Base-by-base conservation (phyloP, 1,140 invertebrate genomes). In the Brachionus rubens region DNA sequence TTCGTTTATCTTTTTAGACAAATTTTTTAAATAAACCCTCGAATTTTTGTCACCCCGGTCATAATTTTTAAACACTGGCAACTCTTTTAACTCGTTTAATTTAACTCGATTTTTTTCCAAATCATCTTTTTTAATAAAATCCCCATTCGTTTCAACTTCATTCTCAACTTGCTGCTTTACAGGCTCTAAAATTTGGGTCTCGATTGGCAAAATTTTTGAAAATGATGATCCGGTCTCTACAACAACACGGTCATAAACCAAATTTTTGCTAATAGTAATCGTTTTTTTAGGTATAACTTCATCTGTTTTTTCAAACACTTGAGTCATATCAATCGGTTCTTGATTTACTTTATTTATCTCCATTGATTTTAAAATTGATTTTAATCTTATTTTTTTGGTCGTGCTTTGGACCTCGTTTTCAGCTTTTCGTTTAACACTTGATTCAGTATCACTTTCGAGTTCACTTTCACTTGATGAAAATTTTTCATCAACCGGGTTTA, bases 11-110 rank as follows among this genome's bases (percentile, higher is more conserved):
- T 88, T 88, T 86, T 94, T 95, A 1, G 90, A 87, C 21, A 96
- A 86, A 87, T 97, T 97, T 83, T 97, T 97, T 40, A 97, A 90
- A 81, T 97, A 96, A 7, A 97, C 83, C 67, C 83, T 79, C 76
- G 91, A 89, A 85, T 89, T 88, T 7, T 90, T 91, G 14, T 90
- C 87, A 14, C 94, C 93, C 28, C 88, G 82, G 78, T 90, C 87
- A 84, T 96, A 96, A 80, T 92, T 93, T 82, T 91, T 92, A 79
- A 92, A 96, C 16, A 93, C 89, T 48, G 91, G 88, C 65, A 92
- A 83, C 9, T 90, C 82, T 80, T 89, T 88, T 82, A 92, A 89
- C 84, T 94, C 91, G 86, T 80, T 46, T 83, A 84, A 62, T 36
- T 76, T 82, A 75, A 93, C 85, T 81, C 88, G 88, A 79, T 91